These are phyloP conservation scores for Stichodactyla helianthus DNA, from an alignment of 64 coral and sea anemone genomes.

Conservation along the genomic window DNA sequence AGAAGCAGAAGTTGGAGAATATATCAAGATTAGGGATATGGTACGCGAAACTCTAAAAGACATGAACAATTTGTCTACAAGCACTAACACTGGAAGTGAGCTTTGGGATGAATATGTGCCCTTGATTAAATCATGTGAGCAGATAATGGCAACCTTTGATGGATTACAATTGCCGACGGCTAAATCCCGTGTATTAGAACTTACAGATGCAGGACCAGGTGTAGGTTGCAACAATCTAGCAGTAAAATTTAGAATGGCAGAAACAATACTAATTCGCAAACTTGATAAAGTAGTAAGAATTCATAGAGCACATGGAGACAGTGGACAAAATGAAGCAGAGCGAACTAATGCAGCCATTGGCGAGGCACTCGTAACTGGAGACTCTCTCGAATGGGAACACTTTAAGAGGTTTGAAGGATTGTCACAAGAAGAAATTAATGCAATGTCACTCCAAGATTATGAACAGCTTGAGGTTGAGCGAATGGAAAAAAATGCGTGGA, in stretches of 20 bases:
- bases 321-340: slow-evolving; percentile 36
- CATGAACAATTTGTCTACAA: no score
- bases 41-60: no score
- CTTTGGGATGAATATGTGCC: background rate
- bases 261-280: background rate
- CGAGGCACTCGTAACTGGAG: slow-evolving; percentile 34
- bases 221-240: slow-evolving; percentile 15
- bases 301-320: slow-evolving; percentile 13
- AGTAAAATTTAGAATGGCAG: slow-evolving; percentile 1
- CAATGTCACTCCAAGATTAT: slow-evolving; percentile 28
- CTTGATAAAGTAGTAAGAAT: slow-evolving; percentile 20
- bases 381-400: slow-evolving; percentile 40
- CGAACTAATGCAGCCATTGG: slow-evolving; percentile 47
- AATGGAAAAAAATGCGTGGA: slow-evolving; percentile 13
- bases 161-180: slow-evolving; percentile 19
- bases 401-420: slow-evolving; percentile 40
- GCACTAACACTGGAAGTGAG: no score
- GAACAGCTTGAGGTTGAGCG: slow-evolving; percentile 11
- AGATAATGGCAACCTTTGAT: slow-evolving; percentile 19
- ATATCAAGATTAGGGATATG: no score
- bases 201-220: slow-evolving; percentile 43
- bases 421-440: slow-evolving; percentile 39
- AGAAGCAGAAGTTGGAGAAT: no score
- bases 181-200: slow-evolving; percentile 29
- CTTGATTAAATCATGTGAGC: background rate